These are phyloP conservation scores for Stenopsyche tienmushanensis DNA, from an alignment of 1,140 invertebrate species.

Conservation along the genomic window DNA sequence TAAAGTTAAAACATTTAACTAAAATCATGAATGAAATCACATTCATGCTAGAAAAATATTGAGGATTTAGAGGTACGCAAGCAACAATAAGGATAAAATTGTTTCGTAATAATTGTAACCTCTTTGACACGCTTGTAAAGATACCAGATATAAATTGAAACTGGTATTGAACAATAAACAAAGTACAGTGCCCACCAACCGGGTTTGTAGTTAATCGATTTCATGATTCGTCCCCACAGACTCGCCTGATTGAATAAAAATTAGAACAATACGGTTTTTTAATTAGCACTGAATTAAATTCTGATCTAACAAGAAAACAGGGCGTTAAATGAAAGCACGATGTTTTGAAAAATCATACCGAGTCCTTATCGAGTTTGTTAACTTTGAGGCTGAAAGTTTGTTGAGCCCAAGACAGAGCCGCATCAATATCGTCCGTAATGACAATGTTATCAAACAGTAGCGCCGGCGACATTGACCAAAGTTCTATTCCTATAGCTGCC, in stretches of 20 bases:
- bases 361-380: constrained; percentile 73
- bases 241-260: constrained; percentile 56
- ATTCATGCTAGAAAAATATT: too few relatives aligned
- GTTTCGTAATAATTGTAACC: constrained; percentile 53
- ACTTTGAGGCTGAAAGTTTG: constrained; percentile 86
- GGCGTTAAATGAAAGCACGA: background rate
- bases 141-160: constrained; percentile 70
- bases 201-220: constrained; percentile 72
- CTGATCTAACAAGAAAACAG: background rate
- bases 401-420: constrained; percentile 78
- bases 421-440: constrained; percentile 80
- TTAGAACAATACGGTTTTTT: background rate
- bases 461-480: constrained; percentile 97
- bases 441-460: constrained; percentile 96
- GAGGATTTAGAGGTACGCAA: constrained; percentile 2
- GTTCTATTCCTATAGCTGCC: constrained; percentile 91
- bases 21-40: too few relatives aligned
- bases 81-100: constrained; percentile 9
- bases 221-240: constrained; percentile 71
- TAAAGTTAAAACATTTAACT: too few relatives aligned
- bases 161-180: constrained; percentile 71
- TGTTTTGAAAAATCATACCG: constrained; percentile 62
- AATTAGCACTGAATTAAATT: background rate
- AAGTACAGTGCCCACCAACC: constrained; percentile 78
- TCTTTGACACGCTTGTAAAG: constrained; percentile 65